These are phyloP conservation scores for Drosophila orena DNA, from an alignment of 1,140 invertebrate genomes.

Conservation along the genomic window DNA sequence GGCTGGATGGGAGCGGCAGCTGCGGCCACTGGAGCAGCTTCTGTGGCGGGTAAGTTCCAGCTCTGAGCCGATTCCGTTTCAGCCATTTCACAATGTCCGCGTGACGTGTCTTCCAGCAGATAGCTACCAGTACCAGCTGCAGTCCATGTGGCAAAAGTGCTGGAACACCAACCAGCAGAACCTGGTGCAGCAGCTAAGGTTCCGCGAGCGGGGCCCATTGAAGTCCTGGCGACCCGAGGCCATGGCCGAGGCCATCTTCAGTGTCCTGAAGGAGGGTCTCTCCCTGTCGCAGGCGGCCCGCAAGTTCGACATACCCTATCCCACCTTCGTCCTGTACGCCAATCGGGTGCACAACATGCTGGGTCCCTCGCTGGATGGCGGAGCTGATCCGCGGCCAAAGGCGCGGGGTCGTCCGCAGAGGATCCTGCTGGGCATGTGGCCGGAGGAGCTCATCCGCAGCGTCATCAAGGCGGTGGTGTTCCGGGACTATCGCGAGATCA, in stretches of 20 bases:
- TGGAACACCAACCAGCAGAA: slow-evolving; percentile 95
- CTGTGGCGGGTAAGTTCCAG: slow-evolving; percentile 80
- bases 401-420: slow-evolving; percentile 94
- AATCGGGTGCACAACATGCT: slow-evolving; percentile 97
- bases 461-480: slow-evolving; percentile 96
- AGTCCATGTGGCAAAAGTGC: slow-evolving; percentile 97
- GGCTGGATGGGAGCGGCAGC: slow-evolving; percentile 80
- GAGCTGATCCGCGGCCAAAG: slow-evolving; percentile 94
- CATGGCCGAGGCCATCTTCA: slow-evolving; percentile 97
- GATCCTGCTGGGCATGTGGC: slow-evolving; percentile 95
- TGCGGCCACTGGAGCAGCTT: slow-evolving; percentile 74
- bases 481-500: slow-evolving; percentile 91
- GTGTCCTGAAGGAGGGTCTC: slow-evolving; percentile 94
- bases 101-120: slow-evolving; percentile 88
- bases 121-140: slow-evolving; percentile 96
- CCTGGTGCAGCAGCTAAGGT: slow-evolving; percentile 93
- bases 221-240: slow-evolving; percentile 97
- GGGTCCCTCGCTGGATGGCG: slow-evolving; percentile 94
- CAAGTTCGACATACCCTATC: slow-evolving; percentile 97
- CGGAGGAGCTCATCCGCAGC: slow-evolving; percentile 95
- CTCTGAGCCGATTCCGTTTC: slow-evolving; percentile 1
- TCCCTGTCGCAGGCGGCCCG: slow-evolving; percentile 94
- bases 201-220: slow-evolving; percentile 95
- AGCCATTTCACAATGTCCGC: slow-evolving; percentile 33
- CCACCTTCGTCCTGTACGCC: slow-evolving; percentile 96